phyloP scores from a whole-genome alignment of 2,888 invertebrate species.

The Agrypnus murinus region DNA sequence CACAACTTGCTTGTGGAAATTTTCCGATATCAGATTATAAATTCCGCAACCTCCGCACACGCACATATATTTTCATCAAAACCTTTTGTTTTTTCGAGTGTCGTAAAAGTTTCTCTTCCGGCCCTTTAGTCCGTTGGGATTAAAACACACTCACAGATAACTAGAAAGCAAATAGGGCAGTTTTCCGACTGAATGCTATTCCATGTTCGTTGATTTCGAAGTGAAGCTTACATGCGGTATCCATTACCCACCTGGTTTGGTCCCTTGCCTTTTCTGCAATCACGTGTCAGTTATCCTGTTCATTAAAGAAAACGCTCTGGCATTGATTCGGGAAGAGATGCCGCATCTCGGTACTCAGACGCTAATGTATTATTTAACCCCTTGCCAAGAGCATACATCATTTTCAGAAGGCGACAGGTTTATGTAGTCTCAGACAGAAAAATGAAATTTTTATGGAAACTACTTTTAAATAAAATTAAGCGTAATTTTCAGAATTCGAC shows the following conservation, averaged over 20 bases:
- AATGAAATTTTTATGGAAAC: constrained; percentile 22
- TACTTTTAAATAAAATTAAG: no score
- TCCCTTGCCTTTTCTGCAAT: constrained; percentile 59
- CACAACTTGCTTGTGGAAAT: no score
- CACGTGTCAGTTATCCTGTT: constrained; percentile 63
- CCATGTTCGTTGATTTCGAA: constrained; percentile 64
- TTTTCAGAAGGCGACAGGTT: constrained; percentile 6
- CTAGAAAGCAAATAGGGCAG: constrained; percentile 53
- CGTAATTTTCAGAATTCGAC: no score
- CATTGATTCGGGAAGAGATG: constrained; percentile 48
- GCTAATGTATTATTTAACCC: constrained; percentile 40
- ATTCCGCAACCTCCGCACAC: no score
- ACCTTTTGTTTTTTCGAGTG: constrained; percentile 34
- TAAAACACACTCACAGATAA: constrained; percentile 45
- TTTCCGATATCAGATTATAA: no score
- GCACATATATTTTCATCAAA: constrained; percentile 31
- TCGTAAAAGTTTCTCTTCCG: constrained; percentile 42
- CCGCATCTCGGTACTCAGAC: constrained; percentile 14
- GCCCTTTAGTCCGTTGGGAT: constrained; percentile 42
- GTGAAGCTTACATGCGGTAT: constrained; percentile 65
- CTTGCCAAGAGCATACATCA: constrained; percentile 13
- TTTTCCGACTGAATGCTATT: constrained; percentile 64
- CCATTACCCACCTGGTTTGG: constrained; percentile 64
- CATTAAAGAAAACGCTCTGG: constrained; percentile 58
- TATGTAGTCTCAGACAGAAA: not conserved